These are phyloP conservation scores for Callithrix jacchus DNA, from an alignment of 2,113 vertebrate species.

Conservation along the genomic window DNA sequence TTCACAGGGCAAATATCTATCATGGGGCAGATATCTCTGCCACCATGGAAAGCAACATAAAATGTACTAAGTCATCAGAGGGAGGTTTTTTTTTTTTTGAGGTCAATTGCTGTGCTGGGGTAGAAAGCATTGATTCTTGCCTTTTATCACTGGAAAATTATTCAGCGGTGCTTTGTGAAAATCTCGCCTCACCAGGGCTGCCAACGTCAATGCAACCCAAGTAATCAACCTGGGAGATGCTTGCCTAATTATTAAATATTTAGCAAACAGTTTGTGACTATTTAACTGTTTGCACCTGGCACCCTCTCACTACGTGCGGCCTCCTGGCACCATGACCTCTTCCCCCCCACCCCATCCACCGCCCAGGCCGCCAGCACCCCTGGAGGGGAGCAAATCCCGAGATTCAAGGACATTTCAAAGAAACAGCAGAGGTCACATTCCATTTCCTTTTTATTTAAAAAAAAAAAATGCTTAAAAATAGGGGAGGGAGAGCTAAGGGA, in stretches of 20 bases:
- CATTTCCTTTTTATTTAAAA: not conserved
- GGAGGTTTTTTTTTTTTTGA: not conserved
- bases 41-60: not conserved
- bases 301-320: not conserved
- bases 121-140: not conserved
- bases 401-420: slow-evolving; percentile 34
- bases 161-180: not conserved
- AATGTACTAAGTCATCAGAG: not conserved
- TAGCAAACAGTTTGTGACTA: not conserved
- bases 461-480: not conserved
- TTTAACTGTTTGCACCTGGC: not conserved
- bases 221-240: not conserved
- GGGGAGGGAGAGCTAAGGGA: not conserved
- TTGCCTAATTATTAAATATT: slow-evolving; percentile 25
- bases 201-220: slow-evolving; percentile 11
- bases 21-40: not conserved
- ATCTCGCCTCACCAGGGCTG: not conserved
- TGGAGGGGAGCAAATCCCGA: not conserved
- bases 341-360: no score
- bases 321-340: not conserved
- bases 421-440: not conserved
- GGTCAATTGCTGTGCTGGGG: not conserved
- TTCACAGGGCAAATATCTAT: not conserved
- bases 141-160: not conserved
- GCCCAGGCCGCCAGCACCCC: not conserved